Evolutionary conservation across 1,140 invertebrate genomes (phyloP), one percentile per base, ranked within the genome.

Genomic region (Drosophila quadrilineata): DNA sequence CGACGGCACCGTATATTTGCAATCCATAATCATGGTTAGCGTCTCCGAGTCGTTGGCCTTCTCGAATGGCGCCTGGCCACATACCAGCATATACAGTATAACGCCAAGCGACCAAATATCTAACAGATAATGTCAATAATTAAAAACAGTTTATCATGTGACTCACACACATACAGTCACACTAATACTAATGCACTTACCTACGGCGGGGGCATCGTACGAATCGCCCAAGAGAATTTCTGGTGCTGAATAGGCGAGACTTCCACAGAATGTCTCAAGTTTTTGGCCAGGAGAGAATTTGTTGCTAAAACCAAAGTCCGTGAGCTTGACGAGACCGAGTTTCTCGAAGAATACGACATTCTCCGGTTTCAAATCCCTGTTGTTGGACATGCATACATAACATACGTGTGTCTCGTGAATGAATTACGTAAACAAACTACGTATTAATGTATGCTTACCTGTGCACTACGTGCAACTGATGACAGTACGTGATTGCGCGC

Each of bases 321-420:
- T 99, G 52, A 99, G 92, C 92, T 99, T 99, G 2, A 99, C 98
- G 87, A 98, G 93, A 40, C 98, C 98, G 58, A 97, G 91, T 91
- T 98, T 98, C 91, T 99, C 96, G 90, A 99, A 99, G 91, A 99
- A 99, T 2, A 99, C 97, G 38, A 99, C 98, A 92, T 99, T 99
- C 91, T 99, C 98, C 10, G 98, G 98, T 91, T 99, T 99, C 54
- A 99, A 92, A 91, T 99, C 99, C 60, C 99, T 93, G 90, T 97
- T n/a, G n/a, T n/a, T n/a, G n/a, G n/a, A n/a, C n/a, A n/a, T n/a
- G n/a, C n/a, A n/a, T n/a, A n/a, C n/a, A n/a, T n/a, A n/a, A n/a
- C n/a, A n/a, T n/a, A n/a, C n/a, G n/a, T 19, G 96, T 14, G 97
- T 95, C 36, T 21, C 54, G 58, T 58, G 28, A 43, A 59, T 57